phyloP scores from a whole-genome alignment of 2,113 vertebrate species.

The Bostrychus sinensis region DNA sequence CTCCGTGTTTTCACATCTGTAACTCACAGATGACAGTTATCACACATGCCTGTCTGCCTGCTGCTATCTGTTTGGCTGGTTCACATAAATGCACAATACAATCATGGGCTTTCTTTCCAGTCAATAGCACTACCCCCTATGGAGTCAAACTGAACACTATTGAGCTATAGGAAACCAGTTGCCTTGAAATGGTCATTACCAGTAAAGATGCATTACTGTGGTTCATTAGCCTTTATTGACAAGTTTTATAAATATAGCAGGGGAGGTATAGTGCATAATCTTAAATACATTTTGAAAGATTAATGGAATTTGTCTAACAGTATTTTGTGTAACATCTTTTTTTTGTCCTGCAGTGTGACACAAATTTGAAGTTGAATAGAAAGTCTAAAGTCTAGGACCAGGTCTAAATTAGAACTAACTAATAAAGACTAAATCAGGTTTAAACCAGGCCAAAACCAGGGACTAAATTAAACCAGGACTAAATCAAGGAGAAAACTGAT shows the following conservation, averaged over 20 bases:
- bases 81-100: not conserved
- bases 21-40: not conserved
- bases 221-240: constrained; percentile 5
- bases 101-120: constrained; percentile 39
- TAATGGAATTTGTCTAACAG: too few species aligned
- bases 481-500: too few species aligned
- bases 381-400: too few species aligned
- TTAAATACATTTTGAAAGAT: not conserved
- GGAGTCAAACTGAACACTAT: constrained; percentile 21
- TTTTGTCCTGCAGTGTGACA: too few species aligned
- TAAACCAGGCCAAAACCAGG: too few species aligned
- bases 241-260: not conserved
- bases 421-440: too few species aligned
- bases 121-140: constrained; percentile 27
- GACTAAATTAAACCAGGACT: too few species aligned
- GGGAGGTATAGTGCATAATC: not conserved
- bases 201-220: not conserved
- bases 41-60: not conserved
- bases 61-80: not conserved
- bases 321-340: too few species aligned
- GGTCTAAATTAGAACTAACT: too few species aligned
- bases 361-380: too few species aligned
- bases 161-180: constrained; percentile 24
- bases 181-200: constrained; percentile 12
- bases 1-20: not conserved